Percentiles rank a stretch among this genome's conserved stretches.
Conservation (phyloP, 2,113 vertebrate genomes). For the Suncus etruscus region DNA sequence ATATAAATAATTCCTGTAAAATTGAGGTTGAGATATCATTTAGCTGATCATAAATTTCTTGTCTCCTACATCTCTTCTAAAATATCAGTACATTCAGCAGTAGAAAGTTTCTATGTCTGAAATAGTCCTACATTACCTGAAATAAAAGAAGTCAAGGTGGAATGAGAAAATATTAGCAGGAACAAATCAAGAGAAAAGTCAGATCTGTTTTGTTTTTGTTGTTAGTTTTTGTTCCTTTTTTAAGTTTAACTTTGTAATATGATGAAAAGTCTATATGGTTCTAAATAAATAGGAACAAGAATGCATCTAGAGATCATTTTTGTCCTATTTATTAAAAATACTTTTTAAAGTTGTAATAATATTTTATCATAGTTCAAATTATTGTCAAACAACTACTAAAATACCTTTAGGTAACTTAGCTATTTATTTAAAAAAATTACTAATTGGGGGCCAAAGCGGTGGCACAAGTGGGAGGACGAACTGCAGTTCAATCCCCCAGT, state of each 20-base stretch:
- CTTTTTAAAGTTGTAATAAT: too few species aligned
- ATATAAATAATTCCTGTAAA: neutral
- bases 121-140: rapidly evolving
- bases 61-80: neutral
- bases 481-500: too few species aligned
- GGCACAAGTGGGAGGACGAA: too few species aligned
- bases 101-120: rapidly evolving
- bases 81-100: neutral
- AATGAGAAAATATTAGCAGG: rapidly evolving
- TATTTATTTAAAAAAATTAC: too few species aligned
- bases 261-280: neutral
- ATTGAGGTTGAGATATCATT: neutral
- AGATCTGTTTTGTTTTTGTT: neutral
- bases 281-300: neutral
- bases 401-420: too few species aligned
- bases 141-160: rapidly evolving
- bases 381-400: too few species aligned
- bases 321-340: too few species aligned
- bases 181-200: neutral
- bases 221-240: neutral
- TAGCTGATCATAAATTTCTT: rapidly evolving
- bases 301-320: too few species aligned
- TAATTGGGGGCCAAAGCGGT: too few species aligned
- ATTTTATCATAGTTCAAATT: too few species aligned
- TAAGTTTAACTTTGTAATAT: neutral